Conservation (phyloP, 2,797 vertebrate species). For the Nannoperca australis region DNA sequence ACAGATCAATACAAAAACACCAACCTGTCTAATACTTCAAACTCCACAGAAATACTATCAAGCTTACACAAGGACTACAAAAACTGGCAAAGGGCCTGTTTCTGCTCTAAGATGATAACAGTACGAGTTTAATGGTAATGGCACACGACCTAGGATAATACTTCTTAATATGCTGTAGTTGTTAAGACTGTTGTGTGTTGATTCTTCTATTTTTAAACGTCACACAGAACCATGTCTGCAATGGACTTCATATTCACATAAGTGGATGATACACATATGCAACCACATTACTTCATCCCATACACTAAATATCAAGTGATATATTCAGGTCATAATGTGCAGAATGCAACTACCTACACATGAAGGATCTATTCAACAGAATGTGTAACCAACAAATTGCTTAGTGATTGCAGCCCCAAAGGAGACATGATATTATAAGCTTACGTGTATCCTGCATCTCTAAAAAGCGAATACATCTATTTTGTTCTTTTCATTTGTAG, state of each 20-base stretch:
- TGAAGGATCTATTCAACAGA: conserved; percentile 35
- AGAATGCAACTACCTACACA: conserved; percentile 24
- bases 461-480: not conserved
- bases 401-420: conserved; percentile 6
- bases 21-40: conserved; percentile 30
- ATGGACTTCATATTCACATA: not conserved
- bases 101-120: conserved; percentile 9
- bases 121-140: conserved; percentile 2
- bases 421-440: conserved; percentile 3
- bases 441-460: not conserved
- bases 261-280: conserved; percentile 20
- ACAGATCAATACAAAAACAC: conserved; percentile 63
- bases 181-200: not conserved
- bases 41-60: conserved; percentile 21
- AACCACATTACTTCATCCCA: conserved; percentile 28
- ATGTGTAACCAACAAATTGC: conserved; percentile 17
- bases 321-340: conserved; percentile 53
- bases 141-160: conserved; percentile 1
- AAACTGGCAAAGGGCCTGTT: not conserved
- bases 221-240: not conserved
- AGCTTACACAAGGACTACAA: not conserved
- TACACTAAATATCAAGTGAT: conserved; percentile 46
- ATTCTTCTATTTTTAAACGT: conserved; percentile 11
- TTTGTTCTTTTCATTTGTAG: not conserved
- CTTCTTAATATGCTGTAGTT: not conserved